Evolutionary conservation across 2,113 vertebrate genomes (phyloP).

Genomic region (Ramphastos sulfuratus): DNA sequence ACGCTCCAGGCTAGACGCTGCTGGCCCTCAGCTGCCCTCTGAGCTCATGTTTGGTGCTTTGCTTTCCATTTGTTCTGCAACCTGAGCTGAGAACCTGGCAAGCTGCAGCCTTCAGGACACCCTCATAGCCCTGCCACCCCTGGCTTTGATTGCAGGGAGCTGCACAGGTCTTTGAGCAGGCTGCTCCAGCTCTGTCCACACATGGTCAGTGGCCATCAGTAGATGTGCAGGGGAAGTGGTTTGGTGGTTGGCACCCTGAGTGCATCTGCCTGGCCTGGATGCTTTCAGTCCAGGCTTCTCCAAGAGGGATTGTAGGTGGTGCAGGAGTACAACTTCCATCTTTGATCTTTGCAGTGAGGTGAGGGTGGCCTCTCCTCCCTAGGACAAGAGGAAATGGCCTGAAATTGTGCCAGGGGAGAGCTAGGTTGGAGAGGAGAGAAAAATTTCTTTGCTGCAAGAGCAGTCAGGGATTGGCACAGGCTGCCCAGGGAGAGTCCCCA

Average conservation of each 20-base stretch:
- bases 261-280: neutral
- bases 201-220: too few relatives aligned
- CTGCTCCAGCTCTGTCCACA: neutral
- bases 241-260: neutral
- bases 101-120: rapidly evolving
- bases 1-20: neutral
- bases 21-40: neutral
- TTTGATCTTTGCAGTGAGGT: too few relatives aligned
- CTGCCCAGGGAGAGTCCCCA: too few relatives aligned
- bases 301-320: neutral
- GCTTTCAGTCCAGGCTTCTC: neutral
- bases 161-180: rapidly evolving
- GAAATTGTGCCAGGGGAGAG: too few relatives aligned
- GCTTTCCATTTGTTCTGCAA: neutral
- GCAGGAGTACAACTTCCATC: neutral
- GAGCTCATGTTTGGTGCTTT: neutral
- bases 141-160: rapidly evolving
- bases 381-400: too few relatives aligned
- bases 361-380: neutral
- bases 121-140: rapidly evolving
- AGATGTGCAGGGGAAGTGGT: neutral
- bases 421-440: too few relatives aligned
- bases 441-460: too few relatives aligned
- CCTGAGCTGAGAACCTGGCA: neutral
- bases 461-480: too few relatives aligned